Evolutionary conservation across 2,888 invertebrate genomes (phyloP), one percentile per base, ranked within the genome.

Genomic region (Taphrorychus bicolor): DNA sequence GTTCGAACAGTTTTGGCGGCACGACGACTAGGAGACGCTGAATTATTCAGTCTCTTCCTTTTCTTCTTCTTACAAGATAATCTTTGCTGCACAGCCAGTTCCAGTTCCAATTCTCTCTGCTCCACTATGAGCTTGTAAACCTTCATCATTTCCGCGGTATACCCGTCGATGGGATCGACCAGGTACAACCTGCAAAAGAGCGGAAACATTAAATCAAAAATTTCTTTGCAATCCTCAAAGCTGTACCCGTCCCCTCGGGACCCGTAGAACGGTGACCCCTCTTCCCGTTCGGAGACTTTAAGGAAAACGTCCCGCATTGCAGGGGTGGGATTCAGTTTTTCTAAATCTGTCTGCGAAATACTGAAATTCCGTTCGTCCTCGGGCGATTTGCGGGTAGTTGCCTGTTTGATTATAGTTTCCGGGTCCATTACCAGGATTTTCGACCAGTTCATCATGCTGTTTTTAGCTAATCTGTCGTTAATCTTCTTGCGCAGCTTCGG

Each of bases 221-320:
- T 18, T 32, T 53, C 22, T 16, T 23, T 32, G 22, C 18, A 5
- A 16, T 1, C 49, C 17, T n/a, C 56, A n/a, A n/a, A 54, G 9
- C n/a, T 75, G 72, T 73, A 81, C 80, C 73, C 71, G 60, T 82
- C 80, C 2, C 72, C 72, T 48, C 59, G 9, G 5, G 24, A 59
- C n/a, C 59, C 49, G 11, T 17, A 59, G 11, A 24, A 24, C 2
- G 24, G n/a, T 54, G 54, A 23, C 17, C 21, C 14, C 17, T 57
- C 42, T 42, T 19, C 5, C 16, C 14, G 16, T 18, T 41, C 42
- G 7, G 42, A 18, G 11, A 87, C 87, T 75, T 84, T 87, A 41
- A 87, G 85, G 60, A 89, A 82, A 0, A 91, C 87, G 71, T 88
- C 87, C 70, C 88, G 83, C 91, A 92, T 92, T 0, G 90, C 90